Evolutionary conservation across 2,113 vertebrate species (phyloP).

Genomic region (Pagrus major): DNA sequence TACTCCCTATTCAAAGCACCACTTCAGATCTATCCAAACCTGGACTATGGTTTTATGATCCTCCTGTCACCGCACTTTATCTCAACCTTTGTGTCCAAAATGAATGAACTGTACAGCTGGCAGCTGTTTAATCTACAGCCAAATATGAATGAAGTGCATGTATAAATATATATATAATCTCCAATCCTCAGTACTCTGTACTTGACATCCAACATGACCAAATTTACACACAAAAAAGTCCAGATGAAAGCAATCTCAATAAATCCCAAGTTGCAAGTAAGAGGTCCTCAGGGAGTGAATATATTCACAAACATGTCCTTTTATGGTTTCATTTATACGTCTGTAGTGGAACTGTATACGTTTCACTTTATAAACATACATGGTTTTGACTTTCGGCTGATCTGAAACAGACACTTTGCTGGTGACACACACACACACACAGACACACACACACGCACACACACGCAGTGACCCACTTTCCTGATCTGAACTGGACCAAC

Average conservation of each 20-base stretch:
- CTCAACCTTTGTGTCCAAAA: neutral
- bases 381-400: constrained; percentile 68
- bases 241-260: constrained; percentile 39
- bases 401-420: constrained; percentile 64
- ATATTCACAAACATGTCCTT: constrained; percentile 61
- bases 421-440: constrained; percentile 34
- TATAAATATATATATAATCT: constrained; percentile 25
- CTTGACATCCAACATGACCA: constrained; percentile 16
- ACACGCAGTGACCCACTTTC: constrained; percentile 76
- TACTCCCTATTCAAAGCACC: neutral
- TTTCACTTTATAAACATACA: constrained; percentile 65
- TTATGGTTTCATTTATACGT: constrained; percentile 50
- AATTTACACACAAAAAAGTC: constrained; percentile 9
- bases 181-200: neutral
- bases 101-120: neutral
- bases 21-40: neutral
- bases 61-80: constrained; percentile 4
- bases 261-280: constrained; percentile 44
- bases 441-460: constrained; percentile 37
- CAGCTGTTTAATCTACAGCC: constrained; percentile 44
- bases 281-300: constrained; percentile 28
- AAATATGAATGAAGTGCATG: constrained; percentile 49
- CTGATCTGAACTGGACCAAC: constrained; percentile 65
- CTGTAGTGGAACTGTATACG: constrained; percentile 60
- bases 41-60: neutral